phyloP scores from a whole-genome alignment of 2,888 invertebrate species.

The Idaea biselata region DNA sequence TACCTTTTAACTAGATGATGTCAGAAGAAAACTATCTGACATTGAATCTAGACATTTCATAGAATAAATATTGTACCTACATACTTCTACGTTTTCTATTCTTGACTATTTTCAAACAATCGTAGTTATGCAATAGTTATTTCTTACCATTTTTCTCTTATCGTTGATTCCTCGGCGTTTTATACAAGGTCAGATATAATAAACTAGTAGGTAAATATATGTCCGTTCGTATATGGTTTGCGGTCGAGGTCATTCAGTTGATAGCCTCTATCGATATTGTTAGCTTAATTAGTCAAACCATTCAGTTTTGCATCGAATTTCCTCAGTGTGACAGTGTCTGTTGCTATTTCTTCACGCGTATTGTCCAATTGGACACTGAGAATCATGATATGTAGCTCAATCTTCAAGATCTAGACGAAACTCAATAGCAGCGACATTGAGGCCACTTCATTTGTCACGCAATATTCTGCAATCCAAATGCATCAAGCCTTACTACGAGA shows the following conservation, averaged over 20 bases:
- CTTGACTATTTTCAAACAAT: no score
- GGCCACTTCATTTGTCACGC: constrained; percentile 61
- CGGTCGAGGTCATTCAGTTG: constrained; percentile 45
- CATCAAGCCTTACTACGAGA: constrained; percentile 23
- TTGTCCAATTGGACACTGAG: not conserved
- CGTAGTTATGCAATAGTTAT: not conserved
- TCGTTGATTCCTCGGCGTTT: constrained; percentile 13
- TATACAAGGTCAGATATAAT: constrained; percentile 40
- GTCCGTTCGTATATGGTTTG: constrained; percentile 40
- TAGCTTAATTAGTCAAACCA: constrained; percentile 31
- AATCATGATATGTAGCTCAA: constrained; percentile 21
- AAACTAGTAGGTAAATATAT: constrained; percentile 12
- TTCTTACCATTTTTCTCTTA: constrained; percentile 17
- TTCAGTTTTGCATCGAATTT: constrained; percentile 20
- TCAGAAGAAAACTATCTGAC: no score
- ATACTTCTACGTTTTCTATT: no score
- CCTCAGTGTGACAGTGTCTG: constrained; percentile 6
- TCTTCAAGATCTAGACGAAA: constrained; percentile 45
- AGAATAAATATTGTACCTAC: no score
- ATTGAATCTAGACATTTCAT: no score
- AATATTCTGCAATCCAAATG: constrained; percentile 34
- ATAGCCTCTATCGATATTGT: constrained; percentile 50
- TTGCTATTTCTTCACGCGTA: not conserved
- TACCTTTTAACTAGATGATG: no score
- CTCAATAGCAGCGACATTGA: constrained; percentile 49